These are phyloP conservation scores for Pampusana beccarii DNA, from an alignment of 2,113 vertebrate genomes.

Conservation along the genomic window DNA sequence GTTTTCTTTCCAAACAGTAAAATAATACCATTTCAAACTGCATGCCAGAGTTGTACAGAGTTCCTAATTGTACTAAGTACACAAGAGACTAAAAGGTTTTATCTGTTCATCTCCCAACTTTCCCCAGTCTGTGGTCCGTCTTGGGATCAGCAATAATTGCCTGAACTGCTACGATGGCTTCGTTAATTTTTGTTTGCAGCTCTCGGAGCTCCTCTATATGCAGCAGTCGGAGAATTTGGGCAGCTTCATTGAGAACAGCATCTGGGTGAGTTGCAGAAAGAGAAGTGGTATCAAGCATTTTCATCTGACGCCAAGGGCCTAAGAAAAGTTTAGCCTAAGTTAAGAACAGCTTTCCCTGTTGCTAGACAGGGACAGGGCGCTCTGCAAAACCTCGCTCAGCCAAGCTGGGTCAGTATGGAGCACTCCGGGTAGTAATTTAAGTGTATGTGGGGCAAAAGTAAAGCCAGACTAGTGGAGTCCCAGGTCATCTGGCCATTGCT, in stretches of 20 bases:
- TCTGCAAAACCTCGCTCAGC: not conserved
- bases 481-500: not conserved
- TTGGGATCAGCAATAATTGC: constrained; percentile 97
- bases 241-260: constrained; percentile 94
- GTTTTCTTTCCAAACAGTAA: constrained; percentile 45
- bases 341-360: not conserved
- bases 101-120: constrained; percentile 91
- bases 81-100: not conserved
- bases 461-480: not conserved
- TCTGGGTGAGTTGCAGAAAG: constrained; percentile 74
- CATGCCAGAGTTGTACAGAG: constrained; percentile 43
- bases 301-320: not conserved
- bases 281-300: not conserved
- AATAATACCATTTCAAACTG: constrained; percentile 12
- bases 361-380: not conserved
- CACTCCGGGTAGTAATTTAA: not conserved
- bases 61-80: constrained; percentile 2
- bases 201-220: constrained; percentile 97
- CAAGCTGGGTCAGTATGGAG: accelerated
- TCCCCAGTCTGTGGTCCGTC: constrained; percentile 97
- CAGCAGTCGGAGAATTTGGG: constrained; percentile 91
- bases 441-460: accelerated
- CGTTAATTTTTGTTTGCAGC: constrained; percentile 96
- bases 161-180: constrained; percentile 97
- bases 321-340: not conserved